A percentile compares a stretch with the other conserved stretches of the same genome.
Conservation (phyloP, 2,113 vertebrate genomes). For the Xyrauchen texanus region DNA sequence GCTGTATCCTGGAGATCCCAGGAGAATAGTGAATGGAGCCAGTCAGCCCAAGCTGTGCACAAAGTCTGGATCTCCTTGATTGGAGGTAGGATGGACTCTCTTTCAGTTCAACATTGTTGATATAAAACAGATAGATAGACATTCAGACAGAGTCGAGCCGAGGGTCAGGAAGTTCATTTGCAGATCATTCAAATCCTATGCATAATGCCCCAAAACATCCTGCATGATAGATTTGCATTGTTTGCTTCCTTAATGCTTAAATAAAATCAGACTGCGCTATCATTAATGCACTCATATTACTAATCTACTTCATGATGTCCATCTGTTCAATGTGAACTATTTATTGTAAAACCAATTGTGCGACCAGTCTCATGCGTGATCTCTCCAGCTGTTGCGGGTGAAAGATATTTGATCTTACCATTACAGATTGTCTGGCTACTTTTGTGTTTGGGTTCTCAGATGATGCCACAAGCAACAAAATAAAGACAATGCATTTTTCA, state of each 20-base stretch:
- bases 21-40: slow-evolving; percentile 55
- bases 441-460: slow-evolving; percentile 5
- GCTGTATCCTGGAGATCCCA: slow-evolving; percentile 57
- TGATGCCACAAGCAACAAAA: background rate
- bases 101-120: background rate
- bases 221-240: background rate
- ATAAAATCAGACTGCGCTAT: slow-evolving; percentile 1
- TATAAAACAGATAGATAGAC: background rate
- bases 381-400: slow-evolving; percentile 15
- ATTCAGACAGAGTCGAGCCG: too few species aligned
- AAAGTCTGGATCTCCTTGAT: slow-evolving; percentile 65
- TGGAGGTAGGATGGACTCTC: slow-evolving; percentile 54
- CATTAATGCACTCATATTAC: slow-evolving; percentile 27
- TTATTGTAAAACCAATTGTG: background rate
- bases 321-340: slow-evolving; percentile 15
- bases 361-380: slow-evolving; percentile 1
- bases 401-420: slow-evolving; percentile 24
- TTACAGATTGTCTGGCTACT: background rate
- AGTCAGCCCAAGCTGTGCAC: slow-evolving; percentile 34
- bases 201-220: slow-evolving; percentile 19
- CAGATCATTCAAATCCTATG: slow-evolving; percentile 13
- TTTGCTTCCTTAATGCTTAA: background rate
- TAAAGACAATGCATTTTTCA: too few species aligned
- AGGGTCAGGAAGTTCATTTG: slow-evolving; percentile 4
- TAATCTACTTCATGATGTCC: slow-evolving; percentile 16